A percentile compares a stretch with the other conserved stretches of the same genome.
These are phyloP conservation scores for Eupleurogrammus muticus DNA, from an alignment of 2,797 vertebrate species.

Conservation along the genomic window DNA sequence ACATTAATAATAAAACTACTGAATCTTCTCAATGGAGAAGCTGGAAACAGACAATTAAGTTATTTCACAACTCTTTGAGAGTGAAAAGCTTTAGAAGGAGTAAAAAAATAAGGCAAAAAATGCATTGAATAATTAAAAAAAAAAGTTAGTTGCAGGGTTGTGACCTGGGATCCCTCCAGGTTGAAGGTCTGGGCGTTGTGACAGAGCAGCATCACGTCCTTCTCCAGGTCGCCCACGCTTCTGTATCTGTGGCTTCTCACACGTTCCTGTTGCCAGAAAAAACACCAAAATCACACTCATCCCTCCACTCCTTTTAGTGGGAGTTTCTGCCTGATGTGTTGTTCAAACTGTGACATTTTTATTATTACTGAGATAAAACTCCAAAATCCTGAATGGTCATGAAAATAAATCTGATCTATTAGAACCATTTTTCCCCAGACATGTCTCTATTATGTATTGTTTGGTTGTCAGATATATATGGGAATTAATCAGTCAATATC, in stretches of 20 bases:
- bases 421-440: no score
- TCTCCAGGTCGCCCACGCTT: slow-evolving; percentile 94
- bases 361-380: no score
- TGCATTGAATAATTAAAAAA: neutral
- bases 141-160: neutral
- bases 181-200: slow-evolving; percentile 99
- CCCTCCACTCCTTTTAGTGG: neutral
- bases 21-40: no score
- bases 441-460: no score
- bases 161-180: slow-evolving; percentile 97
- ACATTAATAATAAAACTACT: no score
- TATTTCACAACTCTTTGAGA: neutral
- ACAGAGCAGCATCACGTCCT: slow-evolving; percentile 96
- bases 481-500: no score
- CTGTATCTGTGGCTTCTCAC: slow-evolving; percentile 97
- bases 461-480: no score
- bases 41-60: no score
- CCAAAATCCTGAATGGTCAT: no score
- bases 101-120: neutral
- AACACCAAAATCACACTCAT: neutral
- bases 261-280: slow-evolving; percentile 87
- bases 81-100: neutral
- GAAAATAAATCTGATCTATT: no score
- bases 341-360: no score
- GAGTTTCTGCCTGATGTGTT: neutral